These are phyloP conservation scores for Channallabes apus DNA, from an alignment of 2,797 vertebrate genomes.

Conservation along the genomic window DNA sequence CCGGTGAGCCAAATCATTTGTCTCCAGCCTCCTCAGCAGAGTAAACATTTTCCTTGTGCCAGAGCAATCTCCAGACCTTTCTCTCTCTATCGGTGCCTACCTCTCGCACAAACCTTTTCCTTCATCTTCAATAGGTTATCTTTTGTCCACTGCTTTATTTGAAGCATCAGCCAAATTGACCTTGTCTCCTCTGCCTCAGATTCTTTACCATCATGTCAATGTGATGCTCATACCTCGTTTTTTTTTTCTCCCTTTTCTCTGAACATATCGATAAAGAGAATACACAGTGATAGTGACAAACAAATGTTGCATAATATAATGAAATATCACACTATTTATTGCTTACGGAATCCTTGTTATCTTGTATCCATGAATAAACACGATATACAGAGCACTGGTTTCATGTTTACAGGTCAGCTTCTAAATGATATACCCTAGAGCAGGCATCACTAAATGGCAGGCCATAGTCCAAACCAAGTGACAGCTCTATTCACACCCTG, in stretches of 20 bases:
- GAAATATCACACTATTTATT: neutral
- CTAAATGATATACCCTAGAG: neutral
- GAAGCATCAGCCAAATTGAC: slow-evolving; percentile 6
- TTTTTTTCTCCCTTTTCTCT: neutral
- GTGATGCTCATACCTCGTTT: neutral
- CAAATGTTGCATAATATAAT: neutral
- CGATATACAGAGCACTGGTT: neutral
- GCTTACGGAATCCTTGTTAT: neutral
- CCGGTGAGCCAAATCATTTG: slow-evolving; percentile 13
- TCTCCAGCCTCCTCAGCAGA: slow-evolving; percentile 26
- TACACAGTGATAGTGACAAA: neutral
- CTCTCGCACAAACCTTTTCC: slow-evolving; percentile 2
- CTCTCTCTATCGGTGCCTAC: slow-evolving; percentile 2
- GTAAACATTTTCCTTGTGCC: slow-evolving; percentile 20
- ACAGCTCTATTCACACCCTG: too few relatives aligned
- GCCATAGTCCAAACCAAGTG: too few relatives aligned
- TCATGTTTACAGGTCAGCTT: neutral
- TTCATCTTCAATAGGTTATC: neutral
- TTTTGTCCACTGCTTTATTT: slow-evolving; percentile 1
- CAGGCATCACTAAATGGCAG: too few relatives aligned
- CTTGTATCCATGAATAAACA: neutral
- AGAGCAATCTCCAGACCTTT: slow-evolving; percentile 5
- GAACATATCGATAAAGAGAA: neutral
- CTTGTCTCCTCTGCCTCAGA: neutral
- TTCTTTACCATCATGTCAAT: neutral